Conservation (phyloP, 2,888 invertebrate genomes). For the Plebejus anna region DNA sequence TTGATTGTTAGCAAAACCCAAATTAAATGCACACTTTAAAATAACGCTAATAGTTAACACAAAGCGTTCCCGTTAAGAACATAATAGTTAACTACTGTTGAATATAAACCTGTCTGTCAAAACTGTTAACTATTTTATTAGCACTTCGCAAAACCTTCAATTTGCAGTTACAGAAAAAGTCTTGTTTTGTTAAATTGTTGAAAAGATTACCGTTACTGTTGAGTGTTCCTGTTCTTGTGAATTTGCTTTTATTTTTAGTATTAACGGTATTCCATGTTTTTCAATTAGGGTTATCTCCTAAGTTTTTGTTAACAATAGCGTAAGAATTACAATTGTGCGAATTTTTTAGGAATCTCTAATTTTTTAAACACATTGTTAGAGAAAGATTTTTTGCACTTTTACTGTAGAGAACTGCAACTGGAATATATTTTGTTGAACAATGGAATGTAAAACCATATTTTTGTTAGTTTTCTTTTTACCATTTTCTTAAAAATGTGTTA, state of each 20-base stretch:
- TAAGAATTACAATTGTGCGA: not conserved
- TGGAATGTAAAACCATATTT: not conserved
- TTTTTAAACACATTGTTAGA: not conserved
- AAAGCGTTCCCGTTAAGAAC: not conserved
- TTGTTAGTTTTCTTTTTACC: not conserved
- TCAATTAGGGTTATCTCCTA: not conserved
- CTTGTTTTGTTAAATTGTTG: constrained; percentile 6
- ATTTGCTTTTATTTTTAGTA: not conserved
- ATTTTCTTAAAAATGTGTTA: no score
- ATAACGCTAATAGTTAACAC: not conserved
- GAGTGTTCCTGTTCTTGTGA: not conserved
- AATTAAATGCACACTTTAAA: not conserved
- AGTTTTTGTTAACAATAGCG: not conserved
- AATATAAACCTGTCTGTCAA: constrained; percentile 7
- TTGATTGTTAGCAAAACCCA: not conserved
- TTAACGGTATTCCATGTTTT: constrained; percentile 10
- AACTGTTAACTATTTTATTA: constrained; percentile 7
- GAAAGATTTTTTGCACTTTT: not conserved
- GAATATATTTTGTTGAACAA: not conserved
- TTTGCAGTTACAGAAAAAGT: constrained; percentile 12
- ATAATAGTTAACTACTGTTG: constrained; percentile 18
- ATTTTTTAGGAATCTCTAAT: not conserved
- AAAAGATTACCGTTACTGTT: not conserved
- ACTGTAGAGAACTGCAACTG: not conserved
- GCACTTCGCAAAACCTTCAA: constrained; percentile 10